Evolutionary conservation across 2,113 vertebrate species (phyloP).

Genomic region (Sula dactylatra): DNA sequence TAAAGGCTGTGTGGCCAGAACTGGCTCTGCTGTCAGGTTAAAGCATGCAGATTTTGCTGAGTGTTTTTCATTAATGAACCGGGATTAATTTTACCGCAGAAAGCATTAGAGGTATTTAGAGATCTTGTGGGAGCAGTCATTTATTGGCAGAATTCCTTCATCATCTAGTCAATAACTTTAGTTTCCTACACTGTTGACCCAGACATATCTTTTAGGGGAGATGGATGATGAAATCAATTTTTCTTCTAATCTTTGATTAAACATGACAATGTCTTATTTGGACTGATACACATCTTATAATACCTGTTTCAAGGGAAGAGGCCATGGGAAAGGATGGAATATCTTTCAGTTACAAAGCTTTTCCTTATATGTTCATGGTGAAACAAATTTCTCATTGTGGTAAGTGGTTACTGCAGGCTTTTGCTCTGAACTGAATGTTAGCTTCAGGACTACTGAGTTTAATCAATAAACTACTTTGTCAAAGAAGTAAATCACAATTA

Average conservation of each 20-base stretch:
- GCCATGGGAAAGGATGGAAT: not conserved
- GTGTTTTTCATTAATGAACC: conserved; percentile 24
- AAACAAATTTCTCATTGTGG: not conserved
- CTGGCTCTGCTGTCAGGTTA: not conserved
- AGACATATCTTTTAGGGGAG: conserved; percentile 12
- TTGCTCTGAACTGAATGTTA: not conserved
- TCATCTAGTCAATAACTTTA: conserved; percentile 43
- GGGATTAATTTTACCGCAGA: conserved; percentile 36
- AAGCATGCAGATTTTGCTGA: not conserved
- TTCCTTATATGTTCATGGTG: not conserved
- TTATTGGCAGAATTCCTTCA: conserved; percentile 34
- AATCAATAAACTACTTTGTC: not conserved
- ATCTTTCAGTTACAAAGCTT: not conserved
- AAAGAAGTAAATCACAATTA: not conserved
- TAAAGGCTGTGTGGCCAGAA: not conserved
- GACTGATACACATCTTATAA: not conserved
- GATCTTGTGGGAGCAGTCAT: conserved; percentile 7
- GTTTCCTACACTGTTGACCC: conserved; percentile 44
- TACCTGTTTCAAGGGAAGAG: not conserved
- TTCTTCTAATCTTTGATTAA: conserved; percentile 42
- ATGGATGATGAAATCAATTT: conserved; percentile 19
- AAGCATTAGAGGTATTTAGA: conserved; percentile 37
- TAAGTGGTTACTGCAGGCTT: not conserved
- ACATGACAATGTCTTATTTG: not conserved
- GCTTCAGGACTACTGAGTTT: not conserved